Base-by-base conservation (phyloP, 2,888 invertebrate genomes). In the Dexiosoma caninum region DNA sequence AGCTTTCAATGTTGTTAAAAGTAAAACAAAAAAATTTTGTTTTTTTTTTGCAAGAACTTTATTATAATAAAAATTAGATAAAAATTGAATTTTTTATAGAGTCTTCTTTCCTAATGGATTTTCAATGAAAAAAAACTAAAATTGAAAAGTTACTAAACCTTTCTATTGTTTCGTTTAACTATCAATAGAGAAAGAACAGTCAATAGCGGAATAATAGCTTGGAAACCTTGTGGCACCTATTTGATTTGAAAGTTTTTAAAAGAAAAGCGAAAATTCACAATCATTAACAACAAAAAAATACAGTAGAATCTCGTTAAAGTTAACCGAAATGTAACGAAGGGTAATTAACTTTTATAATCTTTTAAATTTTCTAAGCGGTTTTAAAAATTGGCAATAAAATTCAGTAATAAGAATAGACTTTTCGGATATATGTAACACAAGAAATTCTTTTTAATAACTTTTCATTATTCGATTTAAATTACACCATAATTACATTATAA, bases 61-160 rank as follows among this genome's bases (percentile, higher is more conserved):
- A 14, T 40, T 14, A 5, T n/a, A 60, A 21, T 7, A n/a, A 12
- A 53, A n/a, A 9, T 19, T 27, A 59, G 19, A 49, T 30, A 27
- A 37, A 42, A 49, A n/a, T n/a, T n/a, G n/a, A n/a, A n/a, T n/a
- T n/a, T n/a, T n/a, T n/a, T n/a, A n/a, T n/a, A n/a, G n/a, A n/a
- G n/a, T n/a, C n/a, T n/a, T 64, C 30, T 62, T 72, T 70, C 51
- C 66, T 82, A 80, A 82, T 74, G 77, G 66, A 70, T 74, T 82
- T 82, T 80, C 74, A 59, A 71, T 53, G 57, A 64, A 74, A 49
- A 37, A 46, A 64, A 21, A 70, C 62, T 46, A 53, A 27, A 57
- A 53, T 0, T n/a, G 49, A 51, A 44, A 70, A 59, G 57, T 40
- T 2, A 2, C 12, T 7, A 23, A 49, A 30, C 19, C 64, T 71